Evolutionary conservation across 2,797 vertebrate genomes (phyloP).

Genomic region (Dipus sagitta): DNA sequence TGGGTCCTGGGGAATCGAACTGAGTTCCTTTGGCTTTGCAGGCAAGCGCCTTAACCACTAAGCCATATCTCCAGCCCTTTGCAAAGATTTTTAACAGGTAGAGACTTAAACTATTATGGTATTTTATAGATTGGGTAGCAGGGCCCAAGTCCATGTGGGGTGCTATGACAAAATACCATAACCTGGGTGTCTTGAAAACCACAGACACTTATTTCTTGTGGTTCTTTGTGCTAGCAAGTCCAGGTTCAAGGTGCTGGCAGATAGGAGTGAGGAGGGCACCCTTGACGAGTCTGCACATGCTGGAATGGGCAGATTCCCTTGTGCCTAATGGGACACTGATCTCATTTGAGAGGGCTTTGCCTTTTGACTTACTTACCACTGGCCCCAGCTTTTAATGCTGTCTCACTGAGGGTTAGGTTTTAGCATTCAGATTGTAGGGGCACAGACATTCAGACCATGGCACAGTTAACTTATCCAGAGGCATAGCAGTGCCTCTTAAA

Average conservation of each 20-base stretch:
- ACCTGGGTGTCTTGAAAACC: neutral
- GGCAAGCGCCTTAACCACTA: no score
- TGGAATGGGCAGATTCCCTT: neutral
- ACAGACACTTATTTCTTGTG: neutral
- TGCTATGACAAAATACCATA: neutral
- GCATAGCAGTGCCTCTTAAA: neutral
- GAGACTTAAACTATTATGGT: neutral
- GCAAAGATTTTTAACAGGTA: neutral
- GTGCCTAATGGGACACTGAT: neutral
- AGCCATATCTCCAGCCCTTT: no score
- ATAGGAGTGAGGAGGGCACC: neutral
- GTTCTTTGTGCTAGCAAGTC: neutral
- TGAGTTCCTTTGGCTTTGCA: no score
- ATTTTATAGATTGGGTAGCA: conserved; percentile 31
- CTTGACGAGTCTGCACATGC: neutral
- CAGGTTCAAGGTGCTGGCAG: neutral
- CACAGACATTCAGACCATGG: neutral
- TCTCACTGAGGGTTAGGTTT: neutral
- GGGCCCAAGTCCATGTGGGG: neutral
- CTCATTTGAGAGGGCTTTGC: neutral
- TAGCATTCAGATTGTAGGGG: neutral
- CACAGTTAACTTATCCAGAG: neutral
- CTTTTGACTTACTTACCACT: neutral
- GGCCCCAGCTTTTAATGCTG: neutral
- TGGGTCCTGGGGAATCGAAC: no score